A percentile compares a stretch with the other conserved stretches of the same genome.
These are phyloP conservation scores for Miltochrista miniata DNA, from an alignment of 2,888 invertebrate genomes.

Conservation along the genomic window DNA sequence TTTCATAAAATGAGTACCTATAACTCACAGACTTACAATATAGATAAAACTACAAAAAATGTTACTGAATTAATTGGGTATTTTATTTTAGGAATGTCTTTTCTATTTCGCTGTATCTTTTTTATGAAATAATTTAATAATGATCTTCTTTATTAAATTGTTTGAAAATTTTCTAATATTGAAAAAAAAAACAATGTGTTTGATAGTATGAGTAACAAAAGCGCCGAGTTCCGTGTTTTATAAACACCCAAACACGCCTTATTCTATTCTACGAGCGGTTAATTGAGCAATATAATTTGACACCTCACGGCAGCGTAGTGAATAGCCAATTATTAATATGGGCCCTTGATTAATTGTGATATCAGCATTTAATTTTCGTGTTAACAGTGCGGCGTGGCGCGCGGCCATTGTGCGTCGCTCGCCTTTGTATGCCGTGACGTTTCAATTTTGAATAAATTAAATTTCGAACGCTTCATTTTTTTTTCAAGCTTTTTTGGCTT, in stretches of 20 bases:
- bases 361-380: constrained; percentile 84
- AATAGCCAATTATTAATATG: constrained; percentile 84
- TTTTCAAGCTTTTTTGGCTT: constrained; percentile 64
- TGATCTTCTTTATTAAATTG: too few species aligned
- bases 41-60: too few species aligned
- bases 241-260: constrained; percentile 70
- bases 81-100: too few species aligned
- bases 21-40: too few species aligned
- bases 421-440: constrained; percentile 81
- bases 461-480: constrained; percentile 83
- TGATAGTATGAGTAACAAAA: constrained; percentile 24
- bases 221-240: constrained; percentile 49
- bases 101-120: too few species aligned
- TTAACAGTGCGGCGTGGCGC: constrained; percentile 70
- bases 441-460: constrained; percentile 84
- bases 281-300: constrained; percentile 83
- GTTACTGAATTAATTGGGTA: too few species aligned
- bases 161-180: too few species aligned
- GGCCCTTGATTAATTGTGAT: constrained; percentile 83
- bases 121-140: neutral
- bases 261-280: constrained; percentile 76
- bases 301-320: constrained; percentile 78
- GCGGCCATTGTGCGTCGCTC: constrained; percentile 69
- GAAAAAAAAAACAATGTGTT: neutral
- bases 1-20: too few species aligned